These are phyloP conservation scores for Drosophila pseudoananassae DNA, from an alignment of 1,140 invertebrate species.

Conservation along the genomic window DNA sequence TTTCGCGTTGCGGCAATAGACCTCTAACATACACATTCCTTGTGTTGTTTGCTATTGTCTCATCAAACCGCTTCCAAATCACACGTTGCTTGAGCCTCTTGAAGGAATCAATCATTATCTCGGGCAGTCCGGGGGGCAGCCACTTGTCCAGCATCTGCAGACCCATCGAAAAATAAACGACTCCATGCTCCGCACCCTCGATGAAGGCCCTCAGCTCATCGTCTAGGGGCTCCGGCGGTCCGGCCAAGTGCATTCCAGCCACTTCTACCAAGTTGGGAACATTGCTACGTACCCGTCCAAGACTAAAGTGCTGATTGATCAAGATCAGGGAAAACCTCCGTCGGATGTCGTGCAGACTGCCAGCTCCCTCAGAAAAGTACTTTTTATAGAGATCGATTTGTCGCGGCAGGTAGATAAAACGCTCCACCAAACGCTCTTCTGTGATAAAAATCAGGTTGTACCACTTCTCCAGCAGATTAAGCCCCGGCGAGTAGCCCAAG, in stretches of 20 bases:
- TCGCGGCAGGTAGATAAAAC: constrained; percentile 42
- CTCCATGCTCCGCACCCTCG: constrained; percentile 85
- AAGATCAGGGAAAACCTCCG: constrained; percentile 63
- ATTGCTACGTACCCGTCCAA: constrained; percentile 66
- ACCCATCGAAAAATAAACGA: constrained; percentile 87
- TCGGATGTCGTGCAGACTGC: constrained; percentile 45
- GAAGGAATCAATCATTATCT: constrained; percentile 31
- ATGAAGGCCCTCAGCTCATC: constrained; percentile 84
- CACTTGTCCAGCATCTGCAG: constrained; percentile 85
- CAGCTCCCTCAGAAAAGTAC: constrained; percentile 47
- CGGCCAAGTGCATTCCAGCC: constrained; percentile 86
- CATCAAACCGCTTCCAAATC: constrained; percentile 85
- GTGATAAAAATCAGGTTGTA: constrained; percentile 75
- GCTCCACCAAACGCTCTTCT: constrained; percentile 55
- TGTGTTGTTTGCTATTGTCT: constrained; percentile 59
- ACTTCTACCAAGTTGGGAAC: constrained; percentile 82
- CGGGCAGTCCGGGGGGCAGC: constrained; percentile 84
- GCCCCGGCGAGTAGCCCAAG: constrained; percentile 53
- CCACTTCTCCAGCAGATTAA: constrained; percentile 81
- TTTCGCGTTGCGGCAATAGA: constrained; percentile 85
- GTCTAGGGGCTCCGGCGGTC: constrained; percentile 62
- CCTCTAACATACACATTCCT: constrained; percentile 87
- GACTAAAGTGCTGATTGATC: constrained; percentile 74
- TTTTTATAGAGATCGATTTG: constrained; percentile 72
- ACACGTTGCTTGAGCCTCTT: constrained; percentile 75